Conservation (phyloP, 1,140 invertebrate genomes). For the Drosophila aff. region DNA sequence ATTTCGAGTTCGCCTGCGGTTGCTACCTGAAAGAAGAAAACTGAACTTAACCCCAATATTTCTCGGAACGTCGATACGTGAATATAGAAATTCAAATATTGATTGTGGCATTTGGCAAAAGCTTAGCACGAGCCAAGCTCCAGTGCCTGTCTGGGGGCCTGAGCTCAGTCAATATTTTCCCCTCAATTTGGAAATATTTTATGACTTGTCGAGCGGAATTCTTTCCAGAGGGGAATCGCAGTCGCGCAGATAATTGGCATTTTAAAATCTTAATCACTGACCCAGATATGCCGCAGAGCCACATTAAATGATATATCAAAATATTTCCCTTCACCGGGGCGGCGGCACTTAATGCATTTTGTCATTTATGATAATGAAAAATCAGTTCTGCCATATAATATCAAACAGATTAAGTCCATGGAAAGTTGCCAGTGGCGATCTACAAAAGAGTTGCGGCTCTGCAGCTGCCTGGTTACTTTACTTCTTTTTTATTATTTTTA, state of each 20-base stretch:
- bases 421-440: slow-evolving; percentile 47
- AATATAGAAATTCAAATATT: slow-evolving; percentile 54
- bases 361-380: slow-evolving; percentile 58
- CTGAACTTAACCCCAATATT: slow-evolving; percentile 78
- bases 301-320: slow-evolving; percentile 52
- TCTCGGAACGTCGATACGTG: slow-evolving; percentile 54
- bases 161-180: slow-evolving; percentile 55
- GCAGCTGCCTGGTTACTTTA: slow-evolving; percentile 43
- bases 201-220: slow-evolving; percentile 38
- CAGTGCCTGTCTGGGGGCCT: slow-evolving; percentile 30
- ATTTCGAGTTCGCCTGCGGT: slow-evolving; percentile 10
- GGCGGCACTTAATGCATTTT: slow-evolving; percentile 57
- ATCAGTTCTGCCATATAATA: slow-evolving; percentile 47
- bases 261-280: slow-evolving; percentile 52
- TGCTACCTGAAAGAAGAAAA: slow-evolving; percentile 62
- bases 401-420: slow-evolving; percentile 52
- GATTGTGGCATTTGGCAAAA: slow-evolving; percentile 55
- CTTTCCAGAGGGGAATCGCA: background rate
- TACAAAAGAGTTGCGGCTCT: slow-evolving; percentile 23
- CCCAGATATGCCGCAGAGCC: slow-evolving; percentile 40
- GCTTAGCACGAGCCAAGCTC: slow-evolving; percentile 73
- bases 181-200: slow-evolving; percentile 23
- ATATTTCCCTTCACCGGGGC: slow-evolving; percentile 53
- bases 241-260: slow-evolving; percentile 36
- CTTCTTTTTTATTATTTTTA: background rate